phyloP scores from a whole-genome alignment of 2,888 invertebrate genomes.

The Encarsia formosa region DNA sequence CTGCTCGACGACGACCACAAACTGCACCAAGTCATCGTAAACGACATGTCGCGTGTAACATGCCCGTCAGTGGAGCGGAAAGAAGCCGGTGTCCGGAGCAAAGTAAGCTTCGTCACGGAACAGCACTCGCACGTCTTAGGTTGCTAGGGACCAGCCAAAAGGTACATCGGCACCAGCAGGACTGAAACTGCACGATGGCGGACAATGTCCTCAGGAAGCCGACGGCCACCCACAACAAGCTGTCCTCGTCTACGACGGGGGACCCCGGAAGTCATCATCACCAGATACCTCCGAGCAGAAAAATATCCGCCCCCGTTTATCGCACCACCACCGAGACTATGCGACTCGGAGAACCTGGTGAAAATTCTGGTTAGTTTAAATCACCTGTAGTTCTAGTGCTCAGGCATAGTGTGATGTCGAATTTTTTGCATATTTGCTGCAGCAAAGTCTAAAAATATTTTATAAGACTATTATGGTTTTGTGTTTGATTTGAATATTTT shows the following conservation, averaged over 20 bases:
- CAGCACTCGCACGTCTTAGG: constrained; percentile 51
- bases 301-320: constrained; percentile 43
- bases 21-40: too few relatives aligned
- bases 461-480: too few relatives aligned
- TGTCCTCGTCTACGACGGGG: constrained; percentile 11
- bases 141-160: too few relatives aligned
- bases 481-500: too few relatives aligned
- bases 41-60: constrained; percentile 23
- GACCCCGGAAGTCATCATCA: not conserved
- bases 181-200: constrained; percentile 19
- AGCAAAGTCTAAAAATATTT: too few relatives aligned
- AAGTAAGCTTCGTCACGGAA: constrained; percentile 55
- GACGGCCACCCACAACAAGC: constrained; percentile 14
- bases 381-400: too few relatives aligned
- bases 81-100: constrained; percentile 45
- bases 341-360: constrained; percentile 40
- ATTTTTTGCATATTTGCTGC: too few relatives aligned
- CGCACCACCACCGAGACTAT: constrained; percentile 49
- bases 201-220: constrained; percentile 25
- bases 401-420: too few relatives aligned
- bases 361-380: constrained; percentile 21
- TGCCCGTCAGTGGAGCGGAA: constrained; percentile 6
- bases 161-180: constrained; percentile 14
- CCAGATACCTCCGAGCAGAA: constrained; percentile 34
- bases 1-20: too few relatives aligned